These are phyloP conservation scores for Drosophila oshimai DNA, from an alignment of 1,140 invertebrate genomes.

Conservation along the genomic window DNA sequence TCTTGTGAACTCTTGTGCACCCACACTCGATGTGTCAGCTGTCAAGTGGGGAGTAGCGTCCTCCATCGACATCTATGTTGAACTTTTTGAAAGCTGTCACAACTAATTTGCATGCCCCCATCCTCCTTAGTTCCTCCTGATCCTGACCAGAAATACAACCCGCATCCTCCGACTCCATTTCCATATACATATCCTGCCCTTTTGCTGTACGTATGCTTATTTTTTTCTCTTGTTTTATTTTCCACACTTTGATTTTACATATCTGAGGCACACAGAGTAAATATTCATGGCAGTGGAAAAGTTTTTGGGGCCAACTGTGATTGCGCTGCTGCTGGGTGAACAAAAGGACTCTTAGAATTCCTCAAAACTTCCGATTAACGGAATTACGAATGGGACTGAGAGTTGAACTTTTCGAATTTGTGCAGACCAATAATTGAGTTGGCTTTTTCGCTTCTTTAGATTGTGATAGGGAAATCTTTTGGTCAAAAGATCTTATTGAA, in stretches of 20 bases:
- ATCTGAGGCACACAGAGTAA: slow-evolving; percentile 7
- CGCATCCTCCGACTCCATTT: not conserved
- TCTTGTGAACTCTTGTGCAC: slow-evolving; percentile 13
- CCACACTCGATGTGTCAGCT: slow-evolving; percentile 15
- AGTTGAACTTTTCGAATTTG: slow-evolving; percentile 28
- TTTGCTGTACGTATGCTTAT: slow-evolving; percentile 18
- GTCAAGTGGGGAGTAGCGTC: slow-evolving; percentile 10
- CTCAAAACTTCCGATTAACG: not conserved
- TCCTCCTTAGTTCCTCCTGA: not conserved
- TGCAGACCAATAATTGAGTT: slow-evolving; percentile 31
- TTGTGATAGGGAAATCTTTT: not conserved
- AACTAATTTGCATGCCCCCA: slow-evolving; percentile 72
- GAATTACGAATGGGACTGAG: not conserved
- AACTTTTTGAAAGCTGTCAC: slow-evolving; percentile 79
- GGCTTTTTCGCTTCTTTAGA: not conserved
- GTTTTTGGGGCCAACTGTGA: slow-evolving; percentile 35
- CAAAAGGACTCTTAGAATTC: not conserved
- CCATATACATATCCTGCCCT: slow-evolving; percentile 3
- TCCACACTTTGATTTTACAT: slow-evolving; percentile 51
- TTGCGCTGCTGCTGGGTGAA: not conserved
- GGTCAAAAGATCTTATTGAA: too few species aligned
- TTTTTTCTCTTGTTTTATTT: slow-evolving; percentile 40
- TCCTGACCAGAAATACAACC: not conserved
- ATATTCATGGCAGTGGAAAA: slow-evolving; percentile 27
- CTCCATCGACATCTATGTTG: slow-evolving; percentile 68